These are phyloP conservation scores for Hystrix cristata DNA, from an alignment of 2,113 vertebrate species.

Conservation along the genomic window DNA sequence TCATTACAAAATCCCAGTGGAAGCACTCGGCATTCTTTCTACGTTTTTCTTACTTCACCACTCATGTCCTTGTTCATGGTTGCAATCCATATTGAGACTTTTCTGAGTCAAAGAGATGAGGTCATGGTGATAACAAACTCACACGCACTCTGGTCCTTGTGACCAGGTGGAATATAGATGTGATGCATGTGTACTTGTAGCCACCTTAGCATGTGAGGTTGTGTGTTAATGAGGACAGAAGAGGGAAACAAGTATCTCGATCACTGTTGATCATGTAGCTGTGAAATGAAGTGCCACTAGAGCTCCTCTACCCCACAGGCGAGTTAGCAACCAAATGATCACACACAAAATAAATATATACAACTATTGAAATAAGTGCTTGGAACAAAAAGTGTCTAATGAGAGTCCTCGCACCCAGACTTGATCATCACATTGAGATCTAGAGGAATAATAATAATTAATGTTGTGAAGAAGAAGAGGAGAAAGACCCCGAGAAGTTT, in stretches of 20 bases:
- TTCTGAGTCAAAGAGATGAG: not conserved
- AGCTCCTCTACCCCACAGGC: no score
- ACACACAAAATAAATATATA: not conserved
- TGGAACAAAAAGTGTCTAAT: no score
- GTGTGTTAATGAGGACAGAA: not conserved
- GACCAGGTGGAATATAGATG: no score
- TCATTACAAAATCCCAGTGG: not conserved
- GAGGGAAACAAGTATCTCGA: not conserved
- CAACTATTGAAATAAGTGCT: no score
- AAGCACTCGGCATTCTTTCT: no score
- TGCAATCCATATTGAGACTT: no score
- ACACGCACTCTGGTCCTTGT: accelerated
- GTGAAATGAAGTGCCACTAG: no score
- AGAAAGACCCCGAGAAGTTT: not conserved
- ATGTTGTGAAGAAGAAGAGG: no score
- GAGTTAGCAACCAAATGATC: not conserved
- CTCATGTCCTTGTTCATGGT: not conserved
- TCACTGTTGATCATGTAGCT: not conserved
- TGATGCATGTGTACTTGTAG: not conserved
- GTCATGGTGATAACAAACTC: not conserved
- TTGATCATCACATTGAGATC: not conserved
- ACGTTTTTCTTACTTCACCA: not conserved
- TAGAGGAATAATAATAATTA: not conserved
- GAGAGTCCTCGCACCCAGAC: no score
- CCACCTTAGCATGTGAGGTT: not conserved